Evolutionary conservation across 2,888 invertebrate species (phyloP), one percentile per base, ranked within the genome.

Genomic region (Synergus laeviventris): DNA sequence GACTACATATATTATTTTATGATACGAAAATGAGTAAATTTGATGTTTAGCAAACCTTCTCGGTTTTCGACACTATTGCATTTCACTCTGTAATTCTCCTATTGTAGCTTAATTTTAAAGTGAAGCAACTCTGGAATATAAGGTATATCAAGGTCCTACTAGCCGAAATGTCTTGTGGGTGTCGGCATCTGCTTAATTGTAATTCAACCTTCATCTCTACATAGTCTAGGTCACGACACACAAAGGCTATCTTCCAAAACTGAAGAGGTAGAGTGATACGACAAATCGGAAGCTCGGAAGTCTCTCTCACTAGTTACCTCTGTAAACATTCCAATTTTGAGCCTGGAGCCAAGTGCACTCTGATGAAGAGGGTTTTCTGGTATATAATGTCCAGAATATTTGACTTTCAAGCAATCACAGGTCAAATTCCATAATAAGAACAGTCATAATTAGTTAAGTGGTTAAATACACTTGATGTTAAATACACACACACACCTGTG

Each of bases 261-360:
- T 16, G 9, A 31, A 39, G 12, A 39, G n/a, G 2, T 9, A 39
- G 38, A 38, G 2, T 8, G 38, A 18, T 12, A 64, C 18, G 18
- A 42, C 9, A 38, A 62, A 62, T 62, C n/a, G 38, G n/a, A 16
- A 62, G 18, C 11, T 11, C 11, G 5, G 31, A 31, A 31, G 31
- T 5, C 36, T 39, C 39, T 16, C 39, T 21, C 39, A 39, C 18
- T 64, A 64, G 39, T 64, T 42, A 64, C 21, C 39, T 12, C 21
- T 18, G 64, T 39, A 39, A 64, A 64, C 18, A 64, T 64, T 64
- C 60, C 16, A 61, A 61, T 18, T 39, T n/a, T 18, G 49, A 54
- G 49, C 9, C 38, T 21, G 39, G 18, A 39, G 14, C 39, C 64
- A 64, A 64, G 36, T 36, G 7, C 2, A 54, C 49, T 18, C 49